These are phyloP conservation scores for Babylonia areolata DNA, from an alignment of 1,140 invertebrate genomes.

Conservation along the genomic window DNA sequence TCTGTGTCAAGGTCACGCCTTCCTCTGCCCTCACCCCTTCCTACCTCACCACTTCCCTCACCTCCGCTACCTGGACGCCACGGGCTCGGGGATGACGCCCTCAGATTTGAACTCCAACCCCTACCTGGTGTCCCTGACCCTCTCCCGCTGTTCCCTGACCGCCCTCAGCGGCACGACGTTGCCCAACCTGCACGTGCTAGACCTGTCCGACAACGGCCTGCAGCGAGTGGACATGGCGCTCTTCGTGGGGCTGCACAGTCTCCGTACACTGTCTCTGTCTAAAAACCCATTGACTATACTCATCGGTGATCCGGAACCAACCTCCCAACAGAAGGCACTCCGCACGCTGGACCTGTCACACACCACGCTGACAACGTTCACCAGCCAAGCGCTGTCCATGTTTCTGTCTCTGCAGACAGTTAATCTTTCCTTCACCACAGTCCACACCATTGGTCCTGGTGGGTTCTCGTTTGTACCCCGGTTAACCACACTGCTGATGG, in stretches of 20 bases:
- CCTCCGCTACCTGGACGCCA: conserved; percentile 15
- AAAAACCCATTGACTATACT: not conserved
- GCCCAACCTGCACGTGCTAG: not conserved
- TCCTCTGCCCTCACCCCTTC: not conserved
- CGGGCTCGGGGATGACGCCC: not conserved
- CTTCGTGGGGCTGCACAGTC: not conserved
- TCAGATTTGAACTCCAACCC: not conserved
- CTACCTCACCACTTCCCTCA: not conserved
- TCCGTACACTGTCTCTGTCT: not conserved
- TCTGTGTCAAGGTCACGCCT: not conserved
- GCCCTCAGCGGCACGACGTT: not conserved
- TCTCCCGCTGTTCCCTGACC: not conserved
- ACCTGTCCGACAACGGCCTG: not conserved
- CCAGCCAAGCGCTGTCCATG: not conserved
- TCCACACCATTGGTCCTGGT: not conserved
- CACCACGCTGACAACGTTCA: not conserved
- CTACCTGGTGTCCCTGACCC: not conserved
- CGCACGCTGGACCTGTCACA: not conserved
- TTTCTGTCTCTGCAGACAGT: not conserved
- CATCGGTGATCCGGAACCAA: not conserved
- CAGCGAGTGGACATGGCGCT: not conserved
- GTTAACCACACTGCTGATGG: not conserved
- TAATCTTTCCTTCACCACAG: not conserved
- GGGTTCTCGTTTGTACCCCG: not conserved
- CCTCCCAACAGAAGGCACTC: not conserved